phyloP scores from a whole-genome alignment of 2,888 invertebrate species.

The Copidosoma aretas region DNA sequence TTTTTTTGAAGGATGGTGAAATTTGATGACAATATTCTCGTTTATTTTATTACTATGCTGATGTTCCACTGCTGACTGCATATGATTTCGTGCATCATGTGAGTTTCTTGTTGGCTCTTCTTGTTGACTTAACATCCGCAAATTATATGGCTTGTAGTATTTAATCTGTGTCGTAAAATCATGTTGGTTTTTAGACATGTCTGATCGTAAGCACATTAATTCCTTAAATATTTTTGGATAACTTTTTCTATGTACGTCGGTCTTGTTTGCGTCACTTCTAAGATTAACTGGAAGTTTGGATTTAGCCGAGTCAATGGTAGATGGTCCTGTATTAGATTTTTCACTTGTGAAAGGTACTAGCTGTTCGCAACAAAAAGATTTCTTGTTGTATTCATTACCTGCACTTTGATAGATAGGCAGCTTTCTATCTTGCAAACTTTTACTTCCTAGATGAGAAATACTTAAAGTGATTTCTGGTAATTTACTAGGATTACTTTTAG shows the following conservation, averaged over 20 bases:
- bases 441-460: background rate
- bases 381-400: constrained; percentile 52
- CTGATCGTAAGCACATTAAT: background rate
- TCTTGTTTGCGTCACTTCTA: constrained; percentile 12
- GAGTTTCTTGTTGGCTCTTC: constrained; percentile 17
- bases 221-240: constrained; percentile 4
- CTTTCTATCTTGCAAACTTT: constrained; percentile 18
- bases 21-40: no score
- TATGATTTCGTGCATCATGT: constrained; percentile 19
- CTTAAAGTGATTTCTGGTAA: constrained; percentile 9
- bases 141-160: constrained; percentile 37
- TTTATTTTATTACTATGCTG: constrained; percentile 2
- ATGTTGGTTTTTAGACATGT: background rate
- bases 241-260: background rate
- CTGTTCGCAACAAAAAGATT: constrained; percentile 49
- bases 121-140: constrained; percentile 28
- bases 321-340: constrained; percentile 18
- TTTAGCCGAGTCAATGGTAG: constrained; percentile 24
- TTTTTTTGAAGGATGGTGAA: constrained; percentile 16
- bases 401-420: constrained; percentile 15
- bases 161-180: constrained; percentile 29
- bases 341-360: constrained; percentile 41
- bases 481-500: constrained; percentile 26
- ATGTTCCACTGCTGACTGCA: constrained; percentile 31
- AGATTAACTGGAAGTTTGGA: constrained; percentile 26